Base-by-base conservation (phyloP, 1,140 invertebrate species). In the Drosophila pandora region DNA sequence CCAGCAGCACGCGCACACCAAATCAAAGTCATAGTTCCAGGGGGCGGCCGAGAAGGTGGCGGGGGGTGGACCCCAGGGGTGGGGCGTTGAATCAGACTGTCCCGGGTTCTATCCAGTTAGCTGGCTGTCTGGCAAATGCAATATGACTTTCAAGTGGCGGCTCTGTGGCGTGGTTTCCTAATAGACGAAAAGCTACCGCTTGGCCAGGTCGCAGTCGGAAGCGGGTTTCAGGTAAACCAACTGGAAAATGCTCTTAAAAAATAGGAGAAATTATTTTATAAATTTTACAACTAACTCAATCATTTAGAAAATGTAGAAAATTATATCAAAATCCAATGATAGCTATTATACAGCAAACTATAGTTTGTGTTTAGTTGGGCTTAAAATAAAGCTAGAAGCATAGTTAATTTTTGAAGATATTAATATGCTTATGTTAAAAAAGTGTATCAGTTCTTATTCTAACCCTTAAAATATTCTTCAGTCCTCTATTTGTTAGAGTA, bases 111-210 rank as follows among this genome's bases (percentile, higher is more conserved):
- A 60, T 28, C 37, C 37, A 13, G 10, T 47, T 47, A 47, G 43
- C 41, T 43, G 28, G 34, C 54, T 56, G 71, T 67, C 60, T 59
- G 60, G 47, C 63, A 77, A 85, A 87, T 81, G 60, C 75, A 87
- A 82, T 85, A 81, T 85, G 82, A 87, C 81, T 85, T 85, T 85
- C 73, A 72, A 84, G 77, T 87, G 63, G 78, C 57, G 25, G 48
- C 62, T 69, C 61, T 43, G 23, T 63, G 58, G 58, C 79, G 59
- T 56, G 64, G 65, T 83, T 85, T 84, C 55, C 80, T 84, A 83
- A 83, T 70, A 87, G 76, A 85, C 81, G 56, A 67, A 81, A 78
- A 87, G 81, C 81, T 75, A 85, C 81, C 81, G 81, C 78, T 71
- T 47, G 63, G 52, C 63, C 60, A 67, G 59, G 48, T 48, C 53